Conservation (phyloP, 1,140 invertebrate species). For the Agrypnia vestita region DNA sequence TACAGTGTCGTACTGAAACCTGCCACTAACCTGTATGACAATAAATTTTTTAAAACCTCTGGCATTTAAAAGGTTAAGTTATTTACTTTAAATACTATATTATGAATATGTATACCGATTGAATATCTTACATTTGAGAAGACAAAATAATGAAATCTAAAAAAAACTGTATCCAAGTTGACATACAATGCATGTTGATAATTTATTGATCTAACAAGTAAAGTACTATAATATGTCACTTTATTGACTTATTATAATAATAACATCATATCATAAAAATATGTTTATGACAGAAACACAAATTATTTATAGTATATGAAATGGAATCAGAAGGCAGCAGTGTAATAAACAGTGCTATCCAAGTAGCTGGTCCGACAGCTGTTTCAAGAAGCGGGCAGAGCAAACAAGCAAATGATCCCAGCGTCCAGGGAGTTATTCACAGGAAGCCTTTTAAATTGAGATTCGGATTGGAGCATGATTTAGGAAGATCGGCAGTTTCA, state of each 20-base stretch:
- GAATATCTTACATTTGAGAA: too few species aligned
- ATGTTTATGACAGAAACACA: slow-evolving; percentile 54
- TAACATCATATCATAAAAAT: slow-evolving; percentile 41
- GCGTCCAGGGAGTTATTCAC: slow-evolving; percentile 36
- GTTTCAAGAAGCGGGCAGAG: slow-evolving; percentile 22
- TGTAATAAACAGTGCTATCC: slow-evolving; percentile 14
- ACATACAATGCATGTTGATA: background rate
- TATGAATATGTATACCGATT: too few species aligned
- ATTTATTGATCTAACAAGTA: slow-evolving; percentile 65
- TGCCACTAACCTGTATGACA: too few species aligned
- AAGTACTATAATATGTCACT: slow-evolving; percentile 4
- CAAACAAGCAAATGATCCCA: background rate
- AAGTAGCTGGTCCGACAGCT: slow-evolving; percentile 19
- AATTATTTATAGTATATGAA: slow-evolving; percentile 37
- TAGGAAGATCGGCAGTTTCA: slow-evolving; percentile 64
- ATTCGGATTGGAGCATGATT: slow-evolving; percentile 63
- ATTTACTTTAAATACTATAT: too few species aligned
- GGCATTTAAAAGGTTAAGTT: too few species aligned
- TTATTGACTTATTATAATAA: slow-evolving; percentile 38
- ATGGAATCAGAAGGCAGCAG: slow-evolving; percentile 43
- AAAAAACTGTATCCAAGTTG: background rate
- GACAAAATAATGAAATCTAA: background rate
- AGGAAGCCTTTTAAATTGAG: slow-evolving; percentile 65
- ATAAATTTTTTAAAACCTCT: too few species aligned
- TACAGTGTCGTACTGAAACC: too few species aligned